phyloP scores from a whole-genome alignment of 2,797 vertebrate genomes.

The Sebastes aleutianus region DNA sequence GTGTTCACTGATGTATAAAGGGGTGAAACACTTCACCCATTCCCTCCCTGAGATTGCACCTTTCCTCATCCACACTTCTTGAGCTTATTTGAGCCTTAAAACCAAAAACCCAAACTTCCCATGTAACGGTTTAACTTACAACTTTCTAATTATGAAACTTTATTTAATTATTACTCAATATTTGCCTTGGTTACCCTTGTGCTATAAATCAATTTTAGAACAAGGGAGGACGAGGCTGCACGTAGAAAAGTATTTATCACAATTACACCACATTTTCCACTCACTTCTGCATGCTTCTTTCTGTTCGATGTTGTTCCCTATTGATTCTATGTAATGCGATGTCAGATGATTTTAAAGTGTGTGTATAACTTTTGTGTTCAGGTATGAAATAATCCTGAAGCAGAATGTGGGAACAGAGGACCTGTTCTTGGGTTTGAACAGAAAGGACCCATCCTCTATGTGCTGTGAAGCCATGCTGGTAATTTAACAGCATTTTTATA shows the following conservation, averaged over 20 bases:
- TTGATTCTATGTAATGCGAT: neutral
- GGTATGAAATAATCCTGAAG: slow-evolving; percentile 91
- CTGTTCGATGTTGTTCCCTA: neutral
- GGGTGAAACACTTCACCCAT: neutral
- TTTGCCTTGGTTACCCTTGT: neutral
- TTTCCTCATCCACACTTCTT: neutral
- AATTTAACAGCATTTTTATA: slow-evolving; percentile 37
- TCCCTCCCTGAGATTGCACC: neutral
- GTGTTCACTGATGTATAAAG: neutral
- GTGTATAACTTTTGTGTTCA: slow-evolving; percentile 58
- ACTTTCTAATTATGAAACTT: neutral
- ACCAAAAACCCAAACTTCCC: neutral
- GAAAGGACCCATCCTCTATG: slow-evolving; percentile 91
- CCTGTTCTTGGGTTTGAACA: slow-evolving; percentile 88
- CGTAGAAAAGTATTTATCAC: neutral
- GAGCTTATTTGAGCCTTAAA: neutral
- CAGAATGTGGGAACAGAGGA: slow-evolving; percentile 92
- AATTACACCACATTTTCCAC: neutral
- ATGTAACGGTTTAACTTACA: neutral
- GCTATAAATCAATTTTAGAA: neutral
- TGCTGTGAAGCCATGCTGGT: slow-evolving; percentile 94
- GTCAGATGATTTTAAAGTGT: neutral
- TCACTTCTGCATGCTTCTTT: neutral
- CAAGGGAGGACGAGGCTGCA: neutral
- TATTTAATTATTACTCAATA: neutral